Conservation (phyloP, 2,888 invertebrate genomes). For the Auanema freiburgensis region DNA sequence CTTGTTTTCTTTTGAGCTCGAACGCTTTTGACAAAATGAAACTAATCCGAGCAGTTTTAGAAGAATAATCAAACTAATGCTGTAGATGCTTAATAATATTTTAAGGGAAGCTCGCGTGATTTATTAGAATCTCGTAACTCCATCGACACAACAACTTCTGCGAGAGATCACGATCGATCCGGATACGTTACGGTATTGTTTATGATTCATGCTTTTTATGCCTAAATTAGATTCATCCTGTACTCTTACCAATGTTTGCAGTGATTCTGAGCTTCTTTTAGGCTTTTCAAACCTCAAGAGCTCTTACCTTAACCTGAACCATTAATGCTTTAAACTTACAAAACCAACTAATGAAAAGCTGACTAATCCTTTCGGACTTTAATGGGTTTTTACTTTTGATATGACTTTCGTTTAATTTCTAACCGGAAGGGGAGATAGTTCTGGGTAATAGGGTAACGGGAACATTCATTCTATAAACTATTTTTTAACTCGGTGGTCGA, state of each 20-base stretch:
- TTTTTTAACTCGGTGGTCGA: background rate
- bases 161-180: slow-evolving; percentile 47
- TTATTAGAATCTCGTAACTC: slow-evolving; percentile 54
- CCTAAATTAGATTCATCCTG: background rate
- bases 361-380: too few relatives aligned
- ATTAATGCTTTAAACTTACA: too few relatives aligned
- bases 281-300: too few relatives aligned
- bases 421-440: too few relatives aligned
- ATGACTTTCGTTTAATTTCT: too few relatives aligned
- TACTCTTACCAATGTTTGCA: background rate
- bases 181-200: slow-evolving; percentile 57
- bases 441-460: too few relatives aligned
- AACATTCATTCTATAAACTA: too few relatives aligned
- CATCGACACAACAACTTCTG: slow-evolving; percentile 41
- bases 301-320: too few relatives aligned
- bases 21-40: background rate
- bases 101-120: slow-evolving; percentile 49
- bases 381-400: too few relatives aligned
- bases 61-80: background rate
- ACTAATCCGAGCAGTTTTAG: background rate
- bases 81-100: background rate
- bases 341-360: too few relatives aligned
- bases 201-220: slow-evolving; percentile 4
- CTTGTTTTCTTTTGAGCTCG: background rate
- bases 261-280: background rate